Conservation (phyloP, 2,797 vertebrate species). For the Pampus argenteus region DNA sequence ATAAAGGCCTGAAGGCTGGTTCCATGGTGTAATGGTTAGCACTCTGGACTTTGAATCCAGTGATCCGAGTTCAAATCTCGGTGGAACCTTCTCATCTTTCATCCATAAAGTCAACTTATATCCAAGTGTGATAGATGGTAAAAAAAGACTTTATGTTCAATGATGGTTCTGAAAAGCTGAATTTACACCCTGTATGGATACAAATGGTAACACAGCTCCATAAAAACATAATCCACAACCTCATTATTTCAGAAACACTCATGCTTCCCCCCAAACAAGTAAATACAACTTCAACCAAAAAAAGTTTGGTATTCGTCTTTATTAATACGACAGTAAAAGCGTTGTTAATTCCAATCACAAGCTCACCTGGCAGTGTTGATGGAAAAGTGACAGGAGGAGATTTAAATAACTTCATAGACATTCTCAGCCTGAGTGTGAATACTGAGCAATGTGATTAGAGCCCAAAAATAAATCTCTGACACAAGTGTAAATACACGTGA, state of each 20-base stretch:
- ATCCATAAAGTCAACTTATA: too few relatives aligned
- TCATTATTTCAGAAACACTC: too few relatives aligned
- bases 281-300: neutral
- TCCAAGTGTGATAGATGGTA: too few relatives aligned
- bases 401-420: conserved; percentile 56
- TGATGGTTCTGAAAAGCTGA: too few relatives aligned
- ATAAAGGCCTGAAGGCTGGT: too few relatives aligned
- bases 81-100: too few relatives aligned
- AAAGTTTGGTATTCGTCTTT: neutral
- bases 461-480: conserved; percentile 46
- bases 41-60: too few relatives aligned
- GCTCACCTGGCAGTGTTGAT: neutral
- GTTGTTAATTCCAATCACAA: neutral
- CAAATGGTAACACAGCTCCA: neutral
- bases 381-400: conserved; percentile 2
- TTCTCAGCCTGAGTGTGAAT: conserved; percentile 48
- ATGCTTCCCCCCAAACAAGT: too few relatives aligned
- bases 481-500: conserved; percentile 41
- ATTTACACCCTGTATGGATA: too few relatives aligned
- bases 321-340: neutral
- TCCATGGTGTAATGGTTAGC: too few relatives aligned
- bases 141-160: too few relatives aligned
- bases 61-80: too few relatives aligned
- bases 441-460: conserved; percentile 27
- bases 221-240: neutral